Conservation (phyloP, 2,113 vertebrate species). For the Corythornis cristatus region DNA sequence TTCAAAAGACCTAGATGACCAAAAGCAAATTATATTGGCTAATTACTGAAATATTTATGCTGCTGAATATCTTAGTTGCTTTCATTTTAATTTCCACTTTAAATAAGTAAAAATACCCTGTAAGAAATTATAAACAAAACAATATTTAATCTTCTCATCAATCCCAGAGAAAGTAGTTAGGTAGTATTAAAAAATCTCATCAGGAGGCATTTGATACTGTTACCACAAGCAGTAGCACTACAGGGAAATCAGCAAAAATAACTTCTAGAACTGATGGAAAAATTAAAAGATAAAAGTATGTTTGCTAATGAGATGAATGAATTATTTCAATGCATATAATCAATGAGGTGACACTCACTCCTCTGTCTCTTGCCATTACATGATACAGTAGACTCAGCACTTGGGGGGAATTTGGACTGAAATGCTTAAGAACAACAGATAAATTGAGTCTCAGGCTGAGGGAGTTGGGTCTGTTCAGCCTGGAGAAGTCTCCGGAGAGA, state of each 20-base stretch:
- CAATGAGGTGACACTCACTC: background rate
- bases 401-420: background rate
- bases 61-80: background rate
- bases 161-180: background rate
- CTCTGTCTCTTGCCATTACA: background rate
- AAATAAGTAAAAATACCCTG: background rate
- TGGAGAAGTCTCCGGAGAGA: too few species aligned
- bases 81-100: background rate
- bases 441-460: background rate
- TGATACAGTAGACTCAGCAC: background rate
- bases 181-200: background rate
- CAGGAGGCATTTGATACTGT: background rate
- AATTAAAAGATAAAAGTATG: background rate
- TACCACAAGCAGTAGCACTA: background rate
- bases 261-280: background rate
- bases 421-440: background rate
- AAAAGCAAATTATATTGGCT: background rate
- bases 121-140: background rate
- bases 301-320: constrained; percentile 13
- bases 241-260: constrained; percentile 39
- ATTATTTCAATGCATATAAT: background rate
- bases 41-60: background rate
- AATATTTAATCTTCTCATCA: background rate
- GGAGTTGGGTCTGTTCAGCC: too few species aligned
- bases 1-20: background rate